These are phyloP conservation scores for Stenopsyche tienmushanensis DNA, from an alignment of 1,140 invertebrate genomes.

Conservation along the genomic window DNA sequence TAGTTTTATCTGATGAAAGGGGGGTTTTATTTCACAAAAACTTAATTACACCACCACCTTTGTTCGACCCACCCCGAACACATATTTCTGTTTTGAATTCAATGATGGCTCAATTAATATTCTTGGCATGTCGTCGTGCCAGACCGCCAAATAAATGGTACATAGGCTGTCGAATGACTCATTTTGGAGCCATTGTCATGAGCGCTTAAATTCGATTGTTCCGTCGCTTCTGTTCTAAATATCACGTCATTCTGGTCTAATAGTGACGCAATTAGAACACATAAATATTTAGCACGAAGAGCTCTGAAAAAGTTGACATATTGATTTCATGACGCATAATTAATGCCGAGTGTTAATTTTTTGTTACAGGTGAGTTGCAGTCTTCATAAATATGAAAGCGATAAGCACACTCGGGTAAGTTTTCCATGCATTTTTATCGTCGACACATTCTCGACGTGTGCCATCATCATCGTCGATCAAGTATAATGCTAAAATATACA, in stretches of 20 bases:
- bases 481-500: background rate
- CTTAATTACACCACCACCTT: too few species aligned
- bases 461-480: too few species aligned
- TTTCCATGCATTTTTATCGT: background rate
- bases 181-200: background rate
- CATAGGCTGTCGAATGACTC: conserved; percentile 18
- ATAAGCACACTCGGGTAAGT: background rate
- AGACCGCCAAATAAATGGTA: conserved; percentile 28
- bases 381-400: background rate
- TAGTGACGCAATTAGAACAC: background rate
- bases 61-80: background rate
- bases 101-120: conserved; percentile 29
- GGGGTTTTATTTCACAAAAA: too few species aligned
- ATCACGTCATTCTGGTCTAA: background rate
- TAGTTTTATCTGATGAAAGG: too few species aligned
- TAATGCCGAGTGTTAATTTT: too few species aligned
- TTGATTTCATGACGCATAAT: too few species aligned
- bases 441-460: background rate
- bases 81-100: background rate
- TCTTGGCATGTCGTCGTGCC: conserved; percentile 9
- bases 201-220: too few species aligned
- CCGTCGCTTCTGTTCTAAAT: background rate
- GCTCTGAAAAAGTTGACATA: background rate
- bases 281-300: background rate
- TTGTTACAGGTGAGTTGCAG: background rate